These are phyloP conservation scores for Odobenus rosmarus DNA, from an alignment of 2,113 vertebrate species.

Conservation along the genomic window DNA sequence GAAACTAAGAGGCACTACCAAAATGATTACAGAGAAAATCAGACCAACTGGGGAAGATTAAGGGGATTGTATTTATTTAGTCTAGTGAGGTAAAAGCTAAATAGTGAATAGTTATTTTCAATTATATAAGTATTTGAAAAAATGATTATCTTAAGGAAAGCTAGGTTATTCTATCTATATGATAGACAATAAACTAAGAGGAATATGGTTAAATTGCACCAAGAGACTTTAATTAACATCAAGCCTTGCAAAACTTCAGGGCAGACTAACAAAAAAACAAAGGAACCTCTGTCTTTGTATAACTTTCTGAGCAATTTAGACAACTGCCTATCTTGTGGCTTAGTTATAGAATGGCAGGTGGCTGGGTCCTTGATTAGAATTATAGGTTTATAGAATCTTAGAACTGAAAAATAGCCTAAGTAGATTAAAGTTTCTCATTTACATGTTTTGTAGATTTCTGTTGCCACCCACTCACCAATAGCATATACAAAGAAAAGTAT, in stretches of 20 bases:
- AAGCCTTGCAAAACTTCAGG: slow-evolving; percentile 39
- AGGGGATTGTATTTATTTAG: slow-evolving; percentile 67
- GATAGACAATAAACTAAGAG: slow-evolving; percentile 24
- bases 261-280: slow-evolving; percentile 52
- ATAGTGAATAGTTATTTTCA: slow-evolving; percentile 52
- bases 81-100: slow-evolving; percentile 63
- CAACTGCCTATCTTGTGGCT: slow-evolving; percentile 61
- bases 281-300: slow-evolving; percentile 30
- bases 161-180: slow-evolving; percentile 42
- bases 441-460: slow-evolving; percentile 52
- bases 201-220: slow-evolving; percentile 46
- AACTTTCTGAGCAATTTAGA: slow-evolving; percentile 63
- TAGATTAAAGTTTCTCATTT: slow-evolving; percentile 60
- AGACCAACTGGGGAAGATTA: background rate
- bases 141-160: slow-evolving; percentile 41
- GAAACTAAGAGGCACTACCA: background rate
- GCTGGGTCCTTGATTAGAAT: slow-evolving; percentile 76
- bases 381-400: slow-evolving; percentile 57
- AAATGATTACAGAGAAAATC: slow-evolving; percentile 58
- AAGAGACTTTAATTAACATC: slow-evolving; percentile 47
- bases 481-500: slow-evolving; percentile 18
- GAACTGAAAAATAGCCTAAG: slow-evolving; percentile 42
- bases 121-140: slow-evolving; percentile 40
- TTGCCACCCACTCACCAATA: slow-evolving; percentile 25
- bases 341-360: slow-evolving; percentile 61